Evolutionary conservation across 2,113 vertebrate species (phyloP).

Genomic region (Pipra filicauda): DNA sequence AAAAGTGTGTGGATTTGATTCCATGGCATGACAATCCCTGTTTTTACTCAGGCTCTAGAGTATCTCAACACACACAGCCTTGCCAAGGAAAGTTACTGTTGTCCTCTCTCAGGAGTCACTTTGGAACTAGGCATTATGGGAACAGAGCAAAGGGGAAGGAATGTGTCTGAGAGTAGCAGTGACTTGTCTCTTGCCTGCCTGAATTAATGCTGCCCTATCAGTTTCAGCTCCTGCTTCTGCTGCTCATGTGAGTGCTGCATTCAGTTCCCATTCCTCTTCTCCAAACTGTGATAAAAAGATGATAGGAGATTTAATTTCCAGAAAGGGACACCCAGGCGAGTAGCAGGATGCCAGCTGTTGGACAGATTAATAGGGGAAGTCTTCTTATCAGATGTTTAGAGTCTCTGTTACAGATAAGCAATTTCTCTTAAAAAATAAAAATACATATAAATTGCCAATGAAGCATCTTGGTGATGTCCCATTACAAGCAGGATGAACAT

Average conservation of each 20-base stretch:
- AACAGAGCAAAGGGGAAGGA: background rate
- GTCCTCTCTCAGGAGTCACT: background rate
- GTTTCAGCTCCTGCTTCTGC: background rate
- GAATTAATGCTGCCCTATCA: background rate
- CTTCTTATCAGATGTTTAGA: slow-evolving; percentile 23
- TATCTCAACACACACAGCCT: background rate
- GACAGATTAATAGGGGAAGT: slow-evolving; percentile 28
- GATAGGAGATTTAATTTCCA: slow-evolving; percentile 38
- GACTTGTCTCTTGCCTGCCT: background rate
- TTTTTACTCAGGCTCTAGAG: background rate
- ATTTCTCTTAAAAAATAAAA: slow-evolving; percentile 8
- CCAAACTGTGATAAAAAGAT: background rate
- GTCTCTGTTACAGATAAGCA: background rate
- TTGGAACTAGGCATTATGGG: background rate
- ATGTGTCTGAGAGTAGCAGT: background rate
- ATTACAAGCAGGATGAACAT: slow-evolving; percentile 26
- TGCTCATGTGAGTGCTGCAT: background rate
- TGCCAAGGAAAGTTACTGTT: background rate
- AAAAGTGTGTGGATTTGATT: background rate
- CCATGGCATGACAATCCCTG: background rate
- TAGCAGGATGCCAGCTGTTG: background rate
- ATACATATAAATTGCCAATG: background rate
- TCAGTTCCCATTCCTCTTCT: background rate
- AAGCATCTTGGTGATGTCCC: slow-evolving; percentile 19
- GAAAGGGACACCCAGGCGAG: background rate